These are phyloP conservation scores for Eupithecia abbreviata DNA, from an alignment of 2,888 invertebrate species.

Conservation along the genomic window DNA sequence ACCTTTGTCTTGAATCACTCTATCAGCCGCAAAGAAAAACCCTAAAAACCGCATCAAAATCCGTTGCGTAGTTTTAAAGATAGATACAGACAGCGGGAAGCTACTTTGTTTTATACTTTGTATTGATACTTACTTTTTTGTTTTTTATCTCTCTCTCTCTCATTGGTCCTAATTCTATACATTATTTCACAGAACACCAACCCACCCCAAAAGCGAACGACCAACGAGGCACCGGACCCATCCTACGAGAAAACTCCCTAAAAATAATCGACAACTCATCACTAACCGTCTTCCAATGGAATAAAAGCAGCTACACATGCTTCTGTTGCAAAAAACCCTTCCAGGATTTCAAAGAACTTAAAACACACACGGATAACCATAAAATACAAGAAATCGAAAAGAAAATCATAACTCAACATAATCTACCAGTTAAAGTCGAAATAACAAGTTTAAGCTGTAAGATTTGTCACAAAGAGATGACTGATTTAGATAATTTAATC, in stretches of 20 bases:
- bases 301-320: constrained; percentile 71
- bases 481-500: constrained; percentile 52
- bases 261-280: constrained; percentile 81
- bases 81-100: too few relatives aligned
- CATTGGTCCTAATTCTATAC: not conserved
- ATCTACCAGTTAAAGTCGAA: constrained; percentile 71
- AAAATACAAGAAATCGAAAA: constrained; percentile 63
- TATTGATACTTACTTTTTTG: too few relatives aligned
- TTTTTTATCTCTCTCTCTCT: too few relatives aligned
- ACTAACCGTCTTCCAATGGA: constrained; percentile 72
- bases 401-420: constrained; percentile 69
- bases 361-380: constrained; percentile 62
- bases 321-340: constrained; percentile 74
- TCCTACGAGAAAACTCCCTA: constrained; percentile 66
- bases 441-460: constrained; percentile 65
- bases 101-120: too few relatives aligned
- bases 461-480: constrained; percentile 54
- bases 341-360: constrained; percentile 58
- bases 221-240: constrained; percentile 61
- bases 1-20: too few relatives aligned
- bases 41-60: too few relatives aligned
- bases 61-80: too few relatives aligned
- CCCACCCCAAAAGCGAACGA: constrained; percentile 40
- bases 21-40: too few relatives aligned
- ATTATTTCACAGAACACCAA: not conserved